These are phyloP conservation scores for Sesia apiformis DNA, from an alignment of 2,888 invertebrate species.

Conservation along the genomic window DNA sequence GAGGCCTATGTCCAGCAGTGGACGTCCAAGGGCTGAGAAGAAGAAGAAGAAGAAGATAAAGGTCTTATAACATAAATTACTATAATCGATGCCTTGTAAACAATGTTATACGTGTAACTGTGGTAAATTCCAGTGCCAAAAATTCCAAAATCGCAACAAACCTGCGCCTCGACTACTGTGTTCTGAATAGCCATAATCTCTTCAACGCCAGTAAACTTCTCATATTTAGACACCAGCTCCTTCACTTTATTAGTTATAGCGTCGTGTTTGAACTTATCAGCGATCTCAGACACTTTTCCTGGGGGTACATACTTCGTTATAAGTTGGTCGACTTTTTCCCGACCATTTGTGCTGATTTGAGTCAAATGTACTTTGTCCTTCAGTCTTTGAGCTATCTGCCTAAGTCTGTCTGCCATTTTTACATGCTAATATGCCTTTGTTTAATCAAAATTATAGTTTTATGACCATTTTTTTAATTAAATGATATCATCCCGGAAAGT, in stretches of 20 bases:
- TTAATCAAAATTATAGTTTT: constrained; percentile 18
- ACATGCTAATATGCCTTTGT: constrained; percentile 32
- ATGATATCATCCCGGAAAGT: constrained; percentile 19
- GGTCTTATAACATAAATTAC: too few species aligned
- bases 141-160: constrained; percentile 14
- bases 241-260: constrained; percentile 43
- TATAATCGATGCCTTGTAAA: background rate
- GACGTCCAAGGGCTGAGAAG: too few species aligned
- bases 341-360: constrained; percentile 29
- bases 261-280: constrained; percentile 52
- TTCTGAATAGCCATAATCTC: constrained; percentile 85
- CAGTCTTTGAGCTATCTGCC: constrained; percentile 47
- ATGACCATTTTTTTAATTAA: constrained; percentile 15
- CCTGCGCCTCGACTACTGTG: constrained; percentile 81
- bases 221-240: constrained; percentile 77
- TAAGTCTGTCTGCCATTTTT: constrained; percentile 59
- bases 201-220: constrained; percentile 83
- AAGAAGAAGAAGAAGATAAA: too few species aligned
- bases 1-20: too few species aligned
- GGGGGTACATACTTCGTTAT: constrained; percentile 52
- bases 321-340: constrained; percentile 53
- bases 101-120: background rate
- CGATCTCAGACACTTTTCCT: constrained; percentile 43
- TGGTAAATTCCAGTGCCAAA: background rate
- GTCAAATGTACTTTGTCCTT: constrained; percentile 48